Conservation (phyloP, 1,140 invertebrate genomes). For the Drosophila ercepeae region DNA sequence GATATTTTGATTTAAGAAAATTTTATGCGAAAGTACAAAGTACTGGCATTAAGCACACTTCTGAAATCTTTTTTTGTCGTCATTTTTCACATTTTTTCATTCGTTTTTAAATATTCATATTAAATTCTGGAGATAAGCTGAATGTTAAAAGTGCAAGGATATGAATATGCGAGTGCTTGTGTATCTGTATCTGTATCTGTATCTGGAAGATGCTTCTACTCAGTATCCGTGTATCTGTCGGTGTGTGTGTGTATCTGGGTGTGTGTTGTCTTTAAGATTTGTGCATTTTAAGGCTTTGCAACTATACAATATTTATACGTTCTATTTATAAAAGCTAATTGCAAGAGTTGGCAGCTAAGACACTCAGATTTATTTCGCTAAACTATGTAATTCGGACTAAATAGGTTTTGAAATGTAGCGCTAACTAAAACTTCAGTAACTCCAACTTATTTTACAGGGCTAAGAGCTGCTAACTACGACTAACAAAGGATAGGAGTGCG, state of each 20-base stretch:
- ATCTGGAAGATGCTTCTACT: neutral
- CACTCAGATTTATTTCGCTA: conserved; percentile 64
- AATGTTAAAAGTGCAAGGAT: conserved; percentile 36
- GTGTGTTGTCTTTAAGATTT: conserved; percentile 31
- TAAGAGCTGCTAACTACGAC: conserved; percentile 64
- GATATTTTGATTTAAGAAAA: neutral
- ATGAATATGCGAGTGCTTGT: conserved; percentile 54
- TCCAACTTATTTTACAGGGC: conserved; percentile 66
- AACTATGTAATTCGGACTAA: conserved; percentile 52
- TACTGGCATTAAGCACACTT: neutral
- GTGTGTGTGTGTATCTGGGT: conserved; percentile 12
- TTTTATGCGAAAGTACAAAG: neutral
- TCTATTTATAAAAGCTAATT: conserved; percentile 51
- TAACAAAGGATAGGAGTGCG: conserved; percentile 30
- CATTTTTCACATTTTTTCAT: neutral
- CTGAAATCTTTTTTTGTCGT: neutral
- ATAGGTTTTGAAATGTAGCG: conserved; percentile 54
- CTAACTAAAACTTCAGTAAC: conserved; percentile 72
- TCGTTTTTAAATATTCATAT: neutral
- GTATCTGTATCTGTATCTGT: too few relatives aligned
- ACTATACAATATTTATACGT: conserved; percentile 47
- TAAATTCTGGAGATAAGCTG: conserved; percentile 16
- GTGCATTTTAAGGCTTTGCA: conserved; percentile 56
- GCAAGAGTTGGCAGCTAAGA: conserved; percentile 71
- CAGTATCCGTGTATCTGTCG: conserved; percentile 31